Base-by-base conservation (phyloP, 2,888 invertebrate species). In the Corbicula japonica region DNA sequence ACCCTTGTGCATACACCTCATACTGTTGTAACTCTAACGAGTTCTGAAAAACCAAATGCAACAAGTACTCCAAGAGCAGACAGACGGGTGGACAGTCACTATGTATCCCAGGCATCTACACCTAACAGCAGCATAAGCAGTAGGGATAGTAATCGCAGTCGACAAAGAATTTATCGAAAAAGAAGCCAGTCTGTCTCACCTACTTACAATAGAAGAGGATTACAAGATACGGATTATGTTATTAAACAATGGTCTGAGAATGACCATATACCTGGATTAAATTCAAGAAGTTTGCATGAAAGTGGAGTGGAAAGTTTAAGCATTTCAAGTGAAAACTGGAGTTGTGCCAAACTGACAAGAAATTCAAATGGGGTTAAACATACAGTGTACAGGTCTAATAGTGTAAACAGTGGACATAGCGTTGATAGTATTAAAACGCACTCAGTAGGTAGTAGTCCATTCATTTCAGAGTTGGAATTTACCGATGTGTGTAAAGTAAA, bases 111-210 rank as follows among this genome's bases (percentile, higher is more conserved):
- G 38, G 34, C 70, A 58, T 41, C 63, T 32, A 66, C 78, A 38
- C 75, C 76, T 41, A 50, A 54, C 63, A 75, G 82, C 34, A 77
- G 83, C 73, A 28, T 80, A 21, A 79, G 69, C 48, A 86, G 84
- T 78, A 62, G 72, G 34, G 86, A 84, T 44, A 72, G 71, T 63
- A 60, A 63, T 56, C 73, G 66, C 8, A 69, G 60, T n/a, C 61
- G 80, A 46, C 68, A 63, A 18, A 61, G 84, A 38, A 66, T 79
- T 26, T 88, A 88, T 69, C 78, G 84, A 35, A 87, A 87, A 69
- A 75, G 87, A 18, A 84, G 86, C 34, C 75, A 81, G 18, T 88
- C 88, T 5, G 87, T 87, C 15, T 87, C 87, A n/a, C 83, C 87
- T 46, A 85, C 80, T 48, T 66, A 85, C 23, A 79, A 66, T 5